Base-by-base conservation (phyloP, 2,888 invertebrate genomes). In the Mechanitis mazaeus region DNA sequence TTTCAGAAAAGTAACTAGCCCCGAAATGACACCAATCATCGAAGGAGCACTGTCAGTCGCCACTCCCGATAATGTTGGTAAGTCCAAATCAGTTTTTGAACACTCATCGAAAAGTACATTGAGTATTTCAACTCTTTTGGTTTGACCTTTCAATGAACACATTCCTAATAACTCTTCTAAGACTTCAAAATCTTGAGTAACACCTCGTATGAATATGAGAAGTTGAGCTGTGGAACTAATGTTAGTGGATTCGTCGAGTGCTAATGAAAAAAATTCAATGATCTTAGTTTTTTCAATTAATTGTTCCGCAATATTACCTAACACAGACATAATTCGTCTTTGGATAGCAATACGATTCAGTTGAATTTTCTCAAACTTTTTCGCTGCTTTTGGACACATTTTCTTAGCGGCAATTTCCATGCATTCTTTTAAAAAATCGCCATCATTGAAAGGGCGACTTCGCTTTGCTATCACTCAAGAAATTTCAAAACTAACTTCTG, bases 11-110 rank as follows among this genome's bases (percentile, higher is more conserved):
- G 63, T 20, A 20, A 20, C 20, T 20, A 20, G 20, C 20, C 20
- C 20, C 20, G 1, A 20, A 20, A 20, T 20, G 56, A 60, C 59
- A 58, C 70, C 68, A 67, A 66, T 64, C 68, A 70, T 68, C 45
- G 64, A 66, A 66, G 65, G 65, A 65, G 65, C 68, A 57, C 67
- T 68, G 66, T 69, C 67, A 58, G 66, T 68, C 58, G 66, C 59
- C 63, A 69, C 59, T 63, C 63, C 63, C 54, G 64, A 61, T 63
- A 64, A 45, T 45, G 6, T 45, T 7, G 45, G 11, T 45, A 45
- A 45, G 45, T 45, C 45, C 45, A 45, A 45, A 66, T 60, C 61
- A 57, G 56, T 61, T 66, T 64, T 63, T 56, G 55, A 63, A 65
- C 63, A 65, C 60, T 63, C 60, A 56, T 63, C 60, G 58, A 65